phyloP scores from a whole-genome alignment of 2,113 vertebrate genomes.

The Megalops atlanticus region DNA sequence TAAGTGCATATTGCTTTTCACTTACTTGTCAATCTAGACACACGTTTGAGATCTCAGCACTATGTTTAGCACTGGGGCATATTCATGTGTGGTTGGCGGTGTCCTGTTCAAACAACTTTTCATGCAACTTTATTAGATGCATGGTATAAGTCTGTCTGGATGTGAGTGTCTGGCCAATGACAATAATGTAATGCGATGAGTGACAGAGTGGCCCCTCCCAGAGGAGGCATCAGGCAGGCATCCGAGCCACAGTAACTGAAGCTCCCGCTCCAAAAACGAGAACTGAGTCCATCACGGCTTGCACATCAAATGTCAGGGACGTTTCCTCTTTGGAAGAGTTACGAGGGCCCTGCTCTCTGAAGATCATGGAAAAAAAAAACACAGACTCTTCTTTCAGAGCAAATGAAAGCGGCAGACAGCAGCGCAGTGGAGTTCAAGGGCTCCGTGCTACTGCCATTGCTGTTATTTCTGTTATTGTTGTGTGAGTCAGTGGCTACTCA shows the following conservation, averaged over 20 bases:
- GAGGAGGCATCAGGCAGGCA: neutral
- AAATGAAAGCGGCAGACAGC: neutral
- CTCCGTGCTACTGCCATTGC: neutral
- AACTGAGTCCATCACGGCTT: neutral
- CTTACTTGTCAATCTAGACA: no score
- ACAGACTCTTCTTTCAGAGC: neutral
- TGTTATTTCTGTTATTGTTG: neutral
- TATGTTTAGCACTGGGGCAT: no score
- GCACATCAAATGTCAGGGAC: slow-evolving; percentile 20
- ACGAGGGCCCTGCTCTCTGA: slow-evolving; percentile 6
- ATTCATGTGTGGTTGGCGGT: no score
- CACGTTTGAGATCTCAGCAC: no score
- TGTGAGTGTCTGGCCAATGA: no score
- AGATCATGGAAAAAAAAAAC: neutral
- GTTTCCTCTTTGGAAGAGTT: neutral
- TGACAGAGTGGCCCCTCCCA: neutral
- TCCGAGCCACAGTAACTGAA: neutral
- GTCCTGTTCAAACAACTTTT: no score
- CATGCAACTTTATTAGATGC: no score
- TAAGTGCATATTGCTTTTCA: no score
- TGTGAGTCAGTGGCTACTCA: slow-evolving; percentile 2
- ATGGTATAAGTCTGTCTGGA: no score
- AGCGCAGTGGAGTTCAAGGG: neutral
- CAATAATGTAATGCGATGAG: no score
- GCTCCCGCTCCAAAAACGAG: neutral